These are phyloP conservation scores for Urocitellus parryii DNA, from an alignment of 2,113 vertebrate species.

Conservation along the genomic window DNA sequence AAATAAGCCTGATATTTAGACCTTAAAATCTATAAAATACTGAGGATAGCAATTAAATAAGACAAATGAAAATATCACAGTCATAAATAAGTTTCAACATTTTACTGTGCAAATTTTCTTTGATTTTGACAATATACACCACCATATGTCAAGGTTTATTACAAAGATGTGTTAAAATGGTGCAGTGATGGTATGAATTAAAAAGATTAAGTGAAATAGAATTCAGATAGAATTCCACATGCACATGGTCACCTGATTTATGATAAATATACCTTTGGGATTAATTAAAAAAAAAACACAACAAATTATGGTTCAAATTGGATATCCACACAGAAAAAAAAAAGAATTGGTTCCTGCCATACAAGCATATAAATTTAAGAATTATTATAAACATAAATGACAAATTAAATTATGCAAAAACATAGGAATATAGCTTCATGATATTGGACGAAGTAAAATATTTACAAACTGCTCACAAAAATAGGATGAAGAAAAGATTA, in stretches of 20 bases:
- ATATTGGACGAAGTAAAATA: not conserved
- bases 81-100: not conserved
- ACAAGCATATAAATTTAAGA: not conserved
- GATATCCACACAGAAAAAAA: not conserved
- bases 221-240: not conserved
- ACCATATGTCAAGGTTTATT: not conserved
- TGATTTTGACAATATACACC: no score
- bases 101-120: not conserved
- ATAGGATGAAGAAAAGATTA: not conserved
- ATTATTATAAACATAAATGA: not conserved
- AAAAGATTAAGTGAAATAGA: not conserved
- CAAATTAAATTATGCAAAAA: not conserved
- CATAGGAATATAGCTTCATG: not conserved
- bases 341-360: not conserved
- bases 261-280: not conserved
- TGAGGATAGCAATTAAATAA: not conserved
- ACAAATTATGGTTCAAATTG: not conserved
- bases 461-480: not conserved
- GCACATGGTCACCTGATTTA: not conserved
- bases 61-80: not conserved
- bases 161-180: not conserved
- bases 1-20: not conserved
- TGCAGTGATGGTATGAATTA: not conserved
- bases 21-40: not conserved
- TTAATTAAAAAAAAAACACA: not conserved